Conservation (phyloP, 2,888 invertebrate genomes). For the Agrochola lota region DNA sequence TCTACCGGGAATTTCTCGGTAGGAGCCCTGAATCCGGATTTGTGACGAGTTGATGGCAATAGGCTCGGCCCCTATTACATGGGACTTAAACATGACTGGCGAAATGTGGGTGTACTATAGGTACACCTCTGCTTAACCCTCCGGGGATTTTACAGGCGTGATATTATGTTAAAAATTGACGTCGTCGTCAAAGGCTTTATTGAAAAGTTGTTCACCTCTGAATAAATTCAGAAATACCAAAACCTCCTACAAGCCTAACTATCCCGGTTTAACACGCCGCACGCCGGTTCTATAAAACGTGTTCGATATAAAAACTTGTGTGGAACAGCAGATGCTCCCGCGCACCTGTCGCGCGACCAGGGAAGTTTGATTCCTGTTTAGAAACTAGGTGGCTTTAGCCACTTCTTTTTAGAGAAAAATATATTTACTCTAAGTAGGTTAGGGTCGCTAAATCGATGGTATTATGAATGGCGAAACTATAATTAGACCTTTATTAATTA, state of each 20-base stretch:
- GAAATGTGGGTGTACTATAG: no score
- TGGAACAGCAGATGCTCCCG: constrained; percentile 68
- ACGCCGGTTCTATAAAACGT: constrained; percentile 19
- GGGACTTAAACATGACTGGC: no score
- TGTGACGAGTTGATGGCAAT: no score
- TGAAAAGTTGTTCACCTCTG: not conserved
- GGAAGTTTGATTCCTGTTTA: constrained; percentile 55
- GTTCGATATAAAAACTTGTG: constrained; percentile 47
- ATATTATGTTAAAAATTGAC: no score
- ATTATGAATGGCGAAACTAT: not conserved
- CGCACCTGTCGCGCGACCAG: constrained; percentile 72
- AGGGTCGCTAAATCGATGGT: not conserved
- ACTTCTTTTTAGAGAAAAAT: not conserved
- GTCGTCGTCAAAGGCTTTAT: not conserved
- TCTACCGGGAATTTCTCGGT: no score
- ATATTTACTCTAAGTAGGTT: not conserved
- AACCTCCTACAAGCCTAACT: constrained; percentile 50
- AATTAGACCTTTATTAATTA: constrained; percentile 1
- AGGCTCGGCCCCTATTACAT: no score
- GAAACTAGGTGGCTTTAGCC: constrained; percentile 23
- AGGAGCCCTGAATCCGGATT: no score
- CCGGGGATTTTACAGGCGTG: no score
- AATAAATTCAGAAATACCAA: constrained; percentile 22
- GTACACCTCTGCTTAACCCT: no score
- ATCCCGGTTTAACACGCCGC: constrained; percentile 22